A percentile compares a stretch with the other conserved stretches of the same genome.
phyloP scores from a whole-genome alignment of 2,113 vertebrate genomes.

The Thomomys bottae region DNA sequence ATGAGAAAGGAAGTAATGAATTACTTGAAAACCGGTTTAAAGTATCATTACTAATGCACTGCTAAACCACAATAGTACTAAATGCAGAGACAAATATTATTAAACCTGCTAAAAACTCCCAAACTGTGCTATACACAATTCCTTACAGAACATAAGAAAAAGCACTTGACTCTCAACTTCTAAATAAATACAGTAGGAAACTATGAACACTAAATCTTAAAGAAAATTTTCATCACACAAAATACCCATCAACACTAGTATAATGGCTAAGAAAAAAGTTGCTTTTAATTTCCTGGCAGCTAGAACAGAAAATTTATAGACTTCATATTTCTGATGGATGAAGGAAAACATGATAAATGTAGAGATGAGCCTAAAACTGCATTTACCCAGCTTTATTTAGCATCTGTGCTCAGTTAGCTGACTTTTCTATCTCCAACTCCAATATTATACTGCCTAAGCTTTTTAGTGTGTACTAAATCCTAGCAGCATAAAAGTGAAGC shows the following conservation, averaged over 20 bases:
- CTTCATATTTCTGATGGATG: conserved; percentile 51
- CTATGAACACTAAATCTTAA: conserved; percentile 29
- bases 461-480: conserved; percentile 65
- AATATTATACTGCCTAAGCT: conserved; percentile 65
- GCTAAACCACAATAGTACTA: conserved; percentile 65
- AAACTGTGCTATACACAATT: conserved; percentile 63
- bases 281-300: conserved; percentile 61
- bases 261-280: conserved; percentile 64
- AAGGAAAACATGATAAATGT: conserved; percentile 29
- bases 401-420: conserved; percentile 50
- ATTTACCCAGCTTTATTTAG: conserved; percentile 52
- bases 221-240: conserved; percentile 61
- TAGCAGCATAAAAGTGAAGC: conserved; percentile 49
- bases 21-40: conserved; percentile 74
- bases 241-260: conserved; percentile 9
- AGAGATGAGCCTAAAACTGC: conserved; percentile 58
- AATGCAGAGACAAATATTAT: conserved; percentile 76
- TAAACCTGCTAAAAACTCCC: conserved; percentile 60
- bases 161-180: conserved; percentile 30
- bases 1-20: conserved; percentile 73
- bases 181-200: conserved; percentile 60
- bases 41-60: conserved; percentile 59
- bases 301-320: conserved; percentile 66
- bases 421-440: conserved; percentile 66
- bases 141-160: conserved; percentile 61